Base-by-base conservation (phyloP, 2,888 invertebrate genomes). In the Metacarcinus magister region DNA sequence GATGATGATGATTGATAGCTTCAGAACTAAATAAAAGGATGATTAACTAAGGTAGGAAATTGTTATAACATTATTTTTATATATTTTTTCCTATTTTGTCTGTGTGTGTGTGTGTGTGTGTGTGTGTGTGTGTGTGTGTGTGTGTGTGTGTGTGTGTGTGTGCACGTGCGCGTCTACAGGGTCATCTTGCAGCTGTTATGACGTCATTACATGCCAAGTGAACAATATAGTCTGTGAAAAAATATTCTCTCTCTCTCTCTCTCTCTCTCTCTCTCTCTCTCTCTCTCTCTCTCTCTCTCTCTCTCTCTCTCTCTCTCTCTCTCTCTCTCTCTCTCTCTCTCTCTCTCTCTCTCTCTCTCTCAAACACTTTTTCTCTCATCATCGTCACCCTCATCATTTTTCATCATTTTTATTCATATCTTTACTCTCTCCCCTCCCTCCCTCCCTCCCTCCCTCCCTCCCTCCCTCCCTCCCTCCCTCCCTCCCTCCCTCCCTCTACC, bases 61-160 rank as follows among this genome's bases (percentile, higher is more conserved):
- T 67, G 7, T 23, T 0, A 1, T 8, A 48, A 48, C 48, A 48
- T 48, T 8, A 48, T 13, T 48, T 48, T 16, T 67, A 4, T 23
- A 23, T 67, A 2, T 67, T 16, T 16, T 67, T 67, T 67, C 67
- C 23, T 67, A 23, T n/a, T 67, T 28, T 32, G n/a, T 82, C 82
- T 82, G 82, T 32, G 82, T 32, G 32, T 82, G 82, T 32, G 82
- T 82, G 82, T 82, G 82, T 82, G 82, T 82, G 82, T 82, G 82
- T 82, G 82, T 82, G 82, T 82, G 82, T 82, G 82, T 82, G 82
- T 82, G 82, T 82, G 82, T 82, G 82, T 82, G 82, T 82, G 82
- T 82, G 82, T 82, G 82, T 82, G 82, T 82, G 82, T 82, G 82
- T 82, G 82, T 82, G 82, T 82, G 82, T 82, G 82, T 82, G 82